Base-by-base conservation (phyloP, 2,113 vertebrate species). In the Zosterops hypoxanthus region DNA sequence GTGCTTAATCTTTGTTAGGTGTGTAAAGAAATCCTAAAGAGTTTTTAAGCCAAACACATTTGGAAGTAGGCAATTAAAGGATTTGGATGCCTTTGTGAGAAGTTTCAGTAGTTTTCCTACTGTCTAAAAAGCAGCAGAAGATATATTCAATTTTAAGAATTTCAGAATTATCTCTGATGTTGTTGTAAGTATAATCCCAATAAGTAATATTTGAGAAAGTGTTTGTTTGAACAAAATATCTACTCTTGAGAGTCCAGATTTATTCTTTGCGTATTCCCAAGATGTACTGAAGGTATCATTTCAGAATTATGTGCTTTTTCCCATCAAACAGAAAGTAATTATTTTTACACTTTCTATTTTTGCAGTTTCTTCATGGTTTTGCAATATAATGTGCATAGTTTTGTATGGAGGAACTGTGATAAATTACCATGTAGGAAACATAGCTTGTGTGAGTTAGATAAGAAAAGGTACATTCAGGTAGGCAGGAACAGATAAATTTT, bases 1-100 rank as follows among this genome's bases (percentile, higher is more conserved):
- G 55, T 68, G 12, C 42, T 44, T 94, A 92, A 86, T 94, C 68
- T 86, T 86, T 86, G 19, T 52, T 81, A 95, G 69, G 65, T 93
- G 16, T 71, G 26, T 84, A 92, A 81, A 81, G 60, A 91, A 84
- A 94, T 81, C 41, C 41, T 87, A 44, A 82, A 53, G 42, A 75
- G 29, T 94, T 91, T 91, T 75, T 78, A 94, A 93, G 63, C 39
- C 78, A 72, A 93, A 93, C n/a, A 9, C 17, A 33, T 79, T 64
- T 84, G 18, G 41, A 94, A 79, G 33, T 64, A 85, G 69, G 41
- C 25, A 79, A 90, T 91, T 96, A 94, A 68, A 91, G 63, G 86
- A 92, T 94, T 93, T 94, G 18, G 13, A 57, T 86, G 60, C 16
- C 42, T 86, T 66, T 86, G 17, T 81, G 65, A 92, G 80, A 77